Conservation (phyloP, 2,797 vertebrate species). For the Parauchenoglanis ngamensis region DNA sequence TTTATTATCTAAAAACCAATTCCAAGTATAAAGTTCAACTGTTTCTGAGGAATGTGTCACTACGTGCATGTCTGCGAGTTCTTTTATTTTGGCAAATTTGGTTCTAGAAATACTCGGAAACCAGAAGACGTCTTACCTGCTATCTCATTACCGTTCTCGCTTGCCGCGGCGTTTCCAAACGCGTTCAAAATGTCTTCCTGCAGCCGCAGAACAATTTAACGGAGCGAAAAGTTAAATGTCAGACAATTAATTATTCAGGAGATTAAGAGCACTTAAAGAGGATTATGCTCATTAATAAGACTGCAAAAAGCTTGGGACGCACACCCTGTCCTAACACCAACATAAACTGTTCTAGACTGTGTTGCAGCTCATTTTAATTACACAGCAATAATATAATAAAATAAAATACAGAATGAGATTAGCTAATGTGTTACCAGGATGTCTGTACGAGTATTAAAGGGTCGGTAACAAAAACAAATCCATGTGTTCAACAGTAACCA, state of each 20-base stretch:
- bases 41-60: not conserved
- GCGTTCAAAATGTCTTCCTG: conserved; percentile 61
- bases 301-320: conserved; percentile 26
- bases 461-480: not conserved
- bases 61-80: not conserved
- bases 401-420: not conserved
- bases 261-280: conserved; percentile 62
- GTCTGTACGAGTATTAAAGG: not conserved
- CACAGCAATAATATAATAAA: not conserved
- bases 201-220: conserved; percentile 54
- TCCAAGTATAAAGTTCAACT: not conserved
- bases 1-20: not conserved
- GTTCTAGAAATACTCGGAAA: conserved; percentile 7
- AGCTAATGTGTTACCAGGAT: not conserved
- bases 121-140: conserved; percentile 11
- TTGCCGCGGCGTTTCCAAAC: conserved; percentile 23
- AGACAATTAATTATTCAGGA: conserved; percentile 63
- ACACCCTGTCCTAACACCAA: conserved; percentile 45
- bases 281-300: conserved; percentile 45
- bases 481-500: not conserved
- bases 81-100: conserved; percentile 12
- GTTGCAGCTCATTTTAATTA: conserved; percentile 22
- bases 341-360: not conserved
- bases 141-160: conserved; percentile 30
- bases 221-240: conserved; percentile 64